Conservation (phyloP, 35 echinoderm and acorn worm genomes). For the Heliocidaris erythrogramma region DNA sequence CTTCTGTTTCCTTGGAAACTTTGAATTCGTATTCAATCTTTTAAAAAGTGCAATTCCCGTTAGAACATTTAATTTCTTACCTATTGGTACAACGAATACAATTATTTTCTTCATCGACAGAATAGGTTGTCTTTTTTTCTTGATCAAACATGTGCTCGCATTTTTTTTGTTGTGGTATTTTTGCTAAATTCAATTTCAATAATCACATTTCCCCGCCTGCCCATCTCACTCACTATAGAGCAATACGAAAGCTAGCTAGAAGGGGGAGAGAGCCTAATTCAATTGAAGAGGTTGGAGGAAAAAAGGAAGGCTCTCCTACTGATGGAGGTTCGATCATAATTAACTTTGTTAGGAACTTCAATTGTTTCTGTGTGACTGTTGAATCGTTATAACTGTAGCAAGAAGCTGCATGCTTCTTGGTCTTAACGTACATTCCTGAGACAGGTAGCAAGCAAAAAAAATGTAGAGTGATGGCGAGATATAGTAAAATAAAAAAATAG, state of each 20-base stretch:
- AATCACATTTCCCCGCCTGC: background rate
- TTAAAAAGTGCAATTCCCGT: background rate
- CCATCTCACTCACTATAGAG: background rate
- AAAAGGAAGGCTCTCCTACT: background rate
- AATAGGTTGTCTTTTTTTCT: background rate
- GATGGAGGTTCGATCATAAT: background rate
- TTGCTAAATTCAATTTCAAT: background rate
- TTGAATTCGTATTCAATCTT: background rate
- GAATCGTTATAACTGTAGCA: background rate
- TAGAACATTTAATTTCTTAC: background rate
- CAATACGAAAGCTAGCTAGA: background rate
- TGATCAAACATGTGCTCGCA: background rate
- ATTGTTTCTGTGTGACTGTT: background rate
- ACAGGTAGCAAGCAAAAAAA: background rate
- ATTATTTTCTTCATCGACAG: background rate
- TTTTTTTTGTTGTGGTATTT: background rate
- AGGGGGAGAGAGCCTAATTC: background rate
- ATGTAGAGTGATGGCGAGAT: no score
- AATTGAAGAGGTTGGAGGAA: background rate
- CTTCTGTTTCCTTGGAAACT: background rate
- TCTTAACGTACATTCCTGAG: background rate
- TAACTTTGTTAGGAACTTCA: background rate
- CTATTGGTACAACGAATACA: background rate
- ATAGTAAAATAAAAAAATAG: no score
- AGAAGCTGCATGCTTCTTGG: background rate